Percentiles rank a stretch among this genome's conserved stretches.
Evolutionary conservation across 2,888 invertebrate genomes (phyloP).

Genomic region (Eurois occulta): DNA sequence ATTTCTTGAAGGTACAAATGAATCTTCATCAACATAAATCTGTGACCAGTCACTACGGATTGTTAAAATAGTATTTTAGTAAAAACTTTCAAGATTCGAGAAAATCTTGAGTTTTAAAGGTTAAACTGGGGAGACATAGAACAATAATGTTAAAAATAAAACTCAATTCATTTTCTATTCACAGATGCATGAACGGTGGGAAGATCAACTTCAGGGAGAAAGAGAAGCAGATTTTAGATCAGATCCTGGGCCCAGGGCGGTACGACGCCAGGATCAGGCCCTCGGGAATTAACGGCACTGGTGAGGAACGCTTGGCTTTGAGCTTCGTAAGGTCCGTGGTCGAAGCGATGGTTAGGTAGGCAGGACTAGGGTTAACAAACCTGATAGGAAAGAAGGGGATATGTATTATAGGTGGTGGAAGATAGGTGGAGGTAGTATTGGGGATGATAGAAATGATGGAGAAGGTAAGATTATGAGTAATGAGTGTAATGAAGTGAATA

Average conservation of each 20-base stretch:
- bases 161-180: slow-evolving; percentile 60
- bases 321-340: slow-evolving; percentile 51
- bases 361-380: neutral
- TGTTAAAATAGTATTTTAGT: slow-evolving; percentile 25
- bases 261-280: slow-evolving; percentile 98
- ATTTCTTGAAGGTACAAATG: slow-evolving; percentile 18
- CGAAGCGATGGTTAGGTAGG: slow-evolving; percentile 52
- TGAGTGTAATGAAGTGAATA: too few relatives aligned
- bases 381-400: neutral
- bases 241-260: slow-evolving; percentile 96
- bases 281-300: slow-evolving; percentile 98
- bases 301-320: slow-evolving; percentile 89
- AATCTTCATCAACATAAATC: slow-evolving; percentile 8
- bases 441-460: neutral
- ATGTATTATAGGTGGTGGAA: neutral
- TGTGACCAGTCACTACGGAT: neutral
- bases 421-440: neutral
- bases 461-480: neutral
- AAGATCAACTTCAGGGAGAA: slow-evolving; percentile 98
- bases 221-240: slow-evolving; percentile 98
- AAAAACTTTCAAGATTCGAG: neutral
- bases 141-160: neutral
- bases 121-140: neutral
- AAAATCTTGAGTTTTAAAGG: neutral
- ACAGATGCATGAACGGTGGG: slow-evolving; percentile 93